phyloP scores from a whole-genome alignment of 2,797 vertebrate genomes.

The Carcharodon carcharias region DNA sequence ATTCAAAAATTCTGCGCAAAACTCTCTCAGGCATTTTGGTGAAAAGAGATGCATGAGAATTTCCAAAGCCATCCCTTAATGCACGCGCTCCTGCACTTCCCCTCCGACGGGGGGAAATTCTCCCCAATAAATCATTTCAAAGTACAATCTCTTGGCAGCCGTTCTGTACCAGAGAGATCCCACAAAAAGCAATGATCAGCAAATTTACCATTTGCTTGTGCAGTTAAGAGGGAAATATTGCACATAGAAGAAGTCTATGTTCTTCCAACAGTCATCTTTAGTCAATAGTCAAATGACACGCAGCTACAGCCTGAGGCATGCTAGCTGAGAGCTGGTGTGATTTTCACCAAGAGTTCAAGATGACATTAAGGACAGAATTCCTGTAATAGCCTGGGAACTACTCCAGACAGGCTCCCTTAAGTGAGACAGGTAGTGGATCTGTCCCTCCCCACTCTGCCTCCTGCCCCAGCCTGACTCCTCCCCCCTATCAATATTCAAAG shows the following conservation, averaged over 20 bases:
- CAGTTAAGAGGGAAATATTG: neutral
- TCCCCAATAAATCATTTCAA: neutral
- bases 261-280: neutral
- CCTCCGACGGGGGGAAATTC: too few relatives aligned
- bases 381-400: neutral
- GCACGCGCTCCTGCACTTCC: too few relatives aligned
- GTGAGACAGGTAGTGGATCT: neutral
- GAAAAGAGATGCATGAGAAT: too few relatives aligned
- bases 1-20: too few relatives aligned
- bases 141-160: neutral
- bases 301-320: too few relatives aligned
- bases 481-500: too few relatives aligned
- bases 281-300: too few relatives aligned
- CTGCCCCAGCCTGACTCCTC: too few relatives aligned
- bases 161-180: neutral
- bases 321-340: neutral
- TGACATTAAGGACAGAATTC: neutral
- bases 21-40: too few relatives aligned
- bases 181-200: neutral
- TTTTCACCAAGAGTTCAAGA: neutral
- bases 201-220: neutral
- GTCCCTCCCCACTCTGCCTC: neutral
- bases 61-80: too few relatives aligned
- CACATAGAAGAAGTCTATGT: neutral
- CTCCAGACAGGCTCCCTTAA: neutral